phyloP scores from a whole-genome alignment of 2,113 vertebrate genomes.

The Anhinga rufa region DNA sequence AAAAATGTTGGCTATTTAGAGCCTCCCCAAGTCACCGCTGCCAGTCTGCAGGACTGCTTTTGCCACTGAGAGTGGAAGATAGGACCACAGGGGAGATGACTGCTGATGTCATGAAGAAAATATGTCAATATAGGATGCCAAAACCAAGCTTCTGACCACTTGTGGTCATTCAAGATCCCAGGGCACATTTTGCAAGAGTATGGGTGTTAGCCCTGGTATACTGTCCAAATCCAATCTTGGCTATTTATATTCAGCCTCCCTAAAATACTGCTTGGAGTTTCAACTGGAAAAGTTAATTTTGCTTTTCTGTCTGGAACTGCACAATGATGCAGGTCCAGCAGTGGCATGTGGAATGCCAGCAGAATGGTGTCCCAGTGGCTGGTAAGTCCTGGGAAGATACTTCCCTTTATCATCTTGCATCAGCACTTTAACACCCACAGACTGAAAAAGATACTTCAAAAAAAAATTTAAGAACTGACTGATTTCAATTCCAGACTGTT shows the following conservation, averaged over 20 bases:
- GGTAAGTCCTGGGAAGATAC: neutral
- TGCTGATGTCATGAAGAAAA: neutral
- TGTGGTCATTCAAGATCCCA: neutral
- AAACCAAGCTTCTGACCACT: neutral
- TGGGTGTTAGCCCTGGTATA: conserved; percentile 3
- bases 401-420: neutral
- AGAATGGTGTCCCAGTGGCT: neutral
- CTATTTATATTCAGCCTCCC: conserved; percentile 21
- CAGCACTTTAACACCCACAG: neutral
- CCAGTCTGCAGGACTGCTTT: neutral
- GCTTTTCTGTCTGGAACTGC: neutral
- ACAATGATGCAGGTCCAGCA: neutral
- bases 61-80: neutral
- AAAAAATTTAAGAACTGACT: neutral
- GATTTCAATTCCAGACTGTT: neutral
- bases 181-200: neutral
- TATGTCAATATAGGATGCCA: neutral
- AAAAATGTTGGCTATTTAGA: neutral
- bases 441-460: neutral
- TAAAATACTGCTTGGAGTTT: conserved; percentile 8
- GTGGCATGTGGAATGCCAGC: neutral
- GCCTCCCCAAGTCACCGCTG: neutral
- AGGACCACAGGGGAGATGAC: neutral
- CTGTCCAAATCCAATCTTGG: neutral
- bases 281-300: conserved; percentile 32